Base-by-base conservation (phyloP, 2,113 vertebrate genomes). In the Apteryx mantelli region DNA sequence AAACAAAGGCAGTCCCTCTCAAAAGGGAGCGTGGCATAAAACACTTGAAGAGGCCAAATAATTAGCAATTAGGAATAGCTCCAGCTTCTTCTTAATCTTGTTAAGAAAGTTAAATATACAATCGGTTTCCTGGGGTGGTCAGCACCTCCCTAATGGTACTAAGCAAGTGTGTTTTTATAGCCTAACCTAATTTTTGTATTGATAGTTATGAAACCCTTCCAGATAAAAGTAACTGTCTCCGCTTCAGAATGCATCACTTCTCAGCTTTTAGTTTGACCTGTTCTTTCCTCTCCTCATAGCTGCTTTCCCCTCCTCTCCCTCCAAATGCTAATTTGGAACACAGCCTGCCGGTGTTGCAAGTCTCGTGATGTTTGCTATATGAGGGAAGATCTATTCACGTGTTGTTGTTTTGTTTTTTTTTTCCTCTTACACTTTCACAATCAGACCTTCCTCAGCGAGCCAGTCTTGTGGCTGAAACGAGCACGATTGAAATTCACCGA, bases 381-480 rank as follows among this genome's bases (percentile, higher is more conserved):
- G 60, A 71, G 70, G 80, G 48, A 66, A 88, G 65, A 25, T 28
- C 34, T 73, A 4, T 63, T 77, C n/a, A 86, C 17, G n/a, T 65
- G 11, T 14, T 69, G 34, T 16, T 38, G 36, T 38, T 38, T 38
- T 38, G 36, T 38, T 38, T 30, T 58, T 0, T 79, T 95, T 86
- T 52, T 83, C 13, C 69, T 85, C 68, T 81, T 84, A 53, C 6
- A 55, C 92, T 89, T 36, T 64, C 66, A 30, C 58, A 18, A 77
- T 4, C 95, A 99, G 99, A 99, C 81, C 97, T 98, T 48, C 98
- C 98, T 5, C 97, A 98, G 65, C 98, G 98, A 91, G 99, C 98
- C 24, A 99, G 99, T 84, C 98, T 99, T 18, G 98, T 99, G 89
- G 99, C 99, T 2, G 99, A 99, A 97, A 98, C 99, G 0, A 99